Conservation (phyloP, 2,888 invertebrate genomes). For the Parnassius apollo region DNA sequence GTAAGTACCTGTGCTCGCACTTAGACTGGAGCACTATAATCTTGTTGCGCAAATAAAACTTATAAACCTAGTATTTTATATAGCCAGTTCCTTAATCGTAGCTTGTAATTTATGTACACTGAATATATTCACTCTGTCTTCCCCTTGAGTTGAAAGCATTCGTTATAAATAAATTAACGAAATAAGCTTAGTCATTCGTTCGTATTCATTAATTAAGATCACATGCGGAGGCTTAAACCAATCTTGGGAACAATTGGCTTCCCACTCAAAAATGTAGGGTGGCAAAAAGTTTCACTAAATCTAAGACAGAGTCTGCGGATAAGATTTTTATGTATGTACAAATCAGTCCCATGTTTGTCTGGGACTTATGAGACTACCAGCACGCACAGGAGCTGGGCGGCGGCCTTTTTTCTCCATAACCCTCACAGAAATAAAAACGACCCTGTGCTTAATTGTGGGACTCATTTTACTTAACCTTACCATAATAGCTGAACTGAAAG, state of each 20-base stretch:
- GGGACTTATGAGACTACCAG: too few species aligned
- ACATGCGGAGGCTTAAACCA: conserved; percentile 77
- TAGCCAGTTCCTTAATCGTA: conserved; percentile 5
- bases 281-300: conserved; percentile 31
- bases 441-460: too few species aligned
- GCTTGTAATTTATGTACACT: conserved; percentile 28
- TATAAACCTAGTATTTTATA: conserved; percentile 1
- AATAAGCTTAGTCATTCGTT: conserved; percentile 78
- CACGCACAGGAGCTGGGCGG: too few species aligned
- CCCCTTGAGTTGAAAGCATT: conserved; percentile 27
- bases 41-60: too few species aligned
- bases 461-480: too few species aligned
- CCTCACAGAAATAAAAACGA: too few species aligned
- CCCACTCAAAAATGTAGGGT: conserved; percentile 48
- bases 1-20: too few species aligned
- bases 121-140: conserved; percentile 7
- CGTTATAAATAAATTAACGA: conserved; percentile 71
- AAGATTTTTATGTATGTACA: too few species aligned
- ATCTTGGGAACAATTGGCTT: conserved; percentile 78
- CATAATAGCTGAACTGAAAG: too few species aligned
- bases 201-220: conserved; percentile 80
- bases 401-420: too few species aligned
- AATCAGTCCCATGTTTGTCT: too few species aligned
- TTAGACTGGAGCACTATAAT: too few species aligned
- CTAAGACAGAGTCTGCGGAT: not conserved